These are phyloP conservation scores for Thumatha senex DNA, from an alignment of 2,888 invertebrate genomes.

Conservation along the genomic window DNA sequence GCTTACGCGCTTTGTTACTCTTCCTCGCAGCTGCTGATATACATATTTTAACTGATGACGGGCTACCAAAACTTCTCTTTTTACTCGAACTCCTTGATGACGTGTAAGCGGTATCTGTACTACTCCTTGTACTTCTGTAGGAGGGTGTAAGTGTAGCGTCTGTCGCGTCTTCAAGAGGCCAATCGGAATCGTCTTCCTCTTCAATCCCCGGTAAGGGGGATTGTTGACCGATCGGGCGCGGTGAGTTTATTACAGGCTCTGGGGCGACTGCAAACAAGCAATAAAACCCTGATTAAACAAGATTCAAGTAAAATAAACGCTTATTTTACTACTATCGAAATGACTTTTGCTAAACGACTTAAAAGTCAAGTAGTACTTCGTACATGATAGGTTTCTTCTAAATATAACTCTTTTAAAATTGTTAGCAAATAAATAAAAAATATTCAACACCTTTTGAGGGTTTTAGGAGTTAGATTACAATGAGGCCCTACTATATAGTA, in stretches of 20 bases:
- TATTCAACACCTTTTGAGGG: too few relatives aligned
- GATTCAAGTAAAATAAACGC: slow-evolving; percentile 13
- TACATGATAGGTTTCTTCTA: slow-evolving; percentile 37
- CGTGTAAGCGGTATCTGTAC: slow-evolving; percentile 77
- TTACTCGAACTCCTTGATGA: slow-evolving; percentile 79
- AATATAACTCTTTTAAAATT: slow-evolving; percentile 14
- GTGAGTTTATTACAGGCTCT: slow-evolving; percentile 79
- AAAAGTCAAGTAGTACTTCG: slow-evolving; percentile 30
- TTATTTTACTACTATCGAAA: slow-evolving; percentile 11
- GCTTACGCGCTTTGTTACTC: slow-evolving; percentile 78
- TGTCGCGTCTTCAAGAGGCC: slow-evolving; percentile 79
- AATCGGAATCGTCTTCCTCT: slow-evolving; percentile 90
- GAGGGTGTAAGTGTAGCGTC: slow-evolving; percentile 78
- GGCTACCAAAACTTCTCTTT: slow-evolving; percentile 78
- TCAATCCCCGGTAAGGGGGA: slow-evolving; percentile 92
- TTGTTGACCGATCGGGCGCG: slow-evolving; percentile 85
- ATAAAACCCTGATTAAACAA: slow-evolving; percentile 51
- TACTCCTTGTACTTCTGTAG: slow-evolving; percentile 79
- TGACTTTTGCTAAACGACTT: slow-evolving; percentile 48
- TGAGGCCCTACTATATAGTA: too few relatives aligned
- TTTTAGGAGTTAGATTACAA: too few relatives aligned
- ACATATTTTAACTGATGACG: slow-evolving; percentile 84
- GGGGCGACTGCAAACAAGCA: slow-evolving; percentile 80
- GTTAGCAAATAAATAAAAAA: too few relatives aligned
- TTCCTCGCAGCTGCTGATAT: slow-evolving; percentile 81